Percentiles rank a stretch among this genome's conserved stretches.
These are phyloP conservation scores for Aselliscus stoliczkanus DNA, from an alignment of 2,797 vertebrate species.

Conservation along the genomic window DNA sequence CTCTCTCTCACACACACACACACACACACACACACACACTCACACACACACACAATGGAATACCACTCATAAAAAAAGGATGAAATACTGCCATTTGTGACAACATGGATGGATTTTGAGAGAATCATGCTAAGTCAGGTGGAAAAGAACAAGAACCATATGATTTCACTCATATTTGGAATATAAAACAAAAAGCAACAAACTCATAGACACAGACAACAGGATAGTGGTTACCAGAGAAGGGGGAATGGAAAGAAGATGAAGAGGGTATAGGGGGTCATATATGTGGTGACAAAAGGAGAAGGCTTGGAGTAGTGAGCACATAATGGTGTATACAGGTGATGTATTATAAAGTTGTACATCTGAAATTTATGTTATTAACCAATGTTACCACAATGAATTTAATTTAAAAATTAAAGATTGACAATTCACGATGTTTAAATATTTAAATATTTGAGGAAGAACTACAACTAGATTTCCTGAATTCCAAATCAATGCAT, in stretches of 20 bases:
- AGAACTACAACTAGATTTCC: slow-evolving; percentile 5
- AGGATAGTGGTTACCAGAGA: background rate
- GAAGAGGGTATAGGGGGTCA: background rate
- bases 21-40: background rate
- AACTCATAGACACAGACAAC: background rate
- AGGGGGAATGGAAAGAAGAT: too few relatives aligned
- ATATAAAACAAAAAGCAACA: too few relatives aligned
- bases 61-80: background rate
- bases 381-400: background rate
- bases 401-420: background rate
- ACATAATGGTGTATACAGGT: background rate
- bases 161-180: background rate
- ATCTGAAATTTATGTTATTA: background rate
- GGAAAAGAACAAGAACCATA: background rate
- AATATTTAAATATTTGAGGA: background rate
- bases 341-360: background rate
- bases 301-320: background rate
- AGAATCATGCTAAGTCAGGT: background rate
- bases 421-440: background rate
- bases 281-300: background rate
- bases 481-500: background rate
- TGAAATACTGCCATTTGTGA: background rate
- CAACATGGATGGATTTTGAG: background rate
- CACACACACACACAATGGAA: background rate
- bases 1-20: background rate